These are phyloP conservation scores for Norana najaformis DNA, from an alignment of 2,888 invertebrate species.

Conservation along the genomic window DNA sequence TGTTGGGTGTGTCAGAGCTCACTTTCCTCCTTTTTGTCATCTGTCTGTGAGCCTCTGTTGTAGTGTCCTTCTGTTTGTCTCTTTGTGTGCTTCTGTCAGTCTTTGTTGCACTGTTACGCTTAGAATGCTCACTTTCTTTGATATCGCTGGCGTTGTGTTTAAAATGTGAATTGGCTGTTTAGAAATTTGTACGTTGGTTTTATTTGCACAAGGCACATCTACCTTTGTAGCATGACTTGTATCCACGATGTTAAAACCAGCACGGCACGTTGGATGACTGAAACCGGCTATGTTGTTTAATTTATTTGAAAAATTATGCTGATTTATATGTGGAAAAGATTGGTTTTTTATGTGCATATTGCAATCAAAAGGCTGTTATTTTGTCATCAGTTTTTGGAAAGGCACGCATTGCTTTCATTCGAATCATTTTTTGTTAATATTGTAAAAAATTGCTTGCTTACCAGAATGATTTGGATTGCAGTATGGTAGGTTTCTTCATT, in stretches of 20 bases:
- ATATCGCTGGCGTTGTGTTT: background rate
- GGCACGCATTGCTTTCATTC: background rate
- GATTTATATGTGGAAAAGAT: background rate
- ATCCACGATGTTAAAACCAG: background rate
- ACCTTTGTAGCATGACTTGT: background rate
- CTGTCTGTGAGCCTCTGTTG: background rate
- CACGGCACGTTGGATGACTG: background rate
- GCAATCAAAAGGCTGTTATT: background rate
- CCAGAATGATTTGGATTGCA: background rate
- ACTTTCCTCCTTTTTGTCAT: background rate
- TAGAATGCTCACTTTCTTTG: background rate
- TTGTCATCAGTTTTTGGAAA: background rate
- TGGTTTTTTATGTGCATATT: background rate
- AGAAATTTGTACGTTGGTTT: background rate
- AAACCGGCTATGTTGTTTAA: background rate
- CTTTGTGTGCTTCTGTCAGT: background rate
- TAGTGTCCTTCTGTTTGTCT: background rate
- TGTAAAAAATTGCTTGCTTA: background rate
- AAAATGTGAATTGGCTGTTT: background rate
- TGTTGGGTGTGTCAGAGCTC: background rate
- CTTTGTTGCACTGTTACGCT: background rate
- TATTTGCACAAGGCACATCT: background rate
- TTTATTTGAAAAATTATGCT: background rate
- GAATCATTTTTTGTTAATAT: slow-evolving; percentile 5
- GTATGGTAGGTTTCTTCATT: background rate